Percentiles rank a stretch among this genome's conserved stretches.
phyloP scores from a whole-genome alignment of 2,888 invertebrate genomes.

The Phania funesta region DNA sequence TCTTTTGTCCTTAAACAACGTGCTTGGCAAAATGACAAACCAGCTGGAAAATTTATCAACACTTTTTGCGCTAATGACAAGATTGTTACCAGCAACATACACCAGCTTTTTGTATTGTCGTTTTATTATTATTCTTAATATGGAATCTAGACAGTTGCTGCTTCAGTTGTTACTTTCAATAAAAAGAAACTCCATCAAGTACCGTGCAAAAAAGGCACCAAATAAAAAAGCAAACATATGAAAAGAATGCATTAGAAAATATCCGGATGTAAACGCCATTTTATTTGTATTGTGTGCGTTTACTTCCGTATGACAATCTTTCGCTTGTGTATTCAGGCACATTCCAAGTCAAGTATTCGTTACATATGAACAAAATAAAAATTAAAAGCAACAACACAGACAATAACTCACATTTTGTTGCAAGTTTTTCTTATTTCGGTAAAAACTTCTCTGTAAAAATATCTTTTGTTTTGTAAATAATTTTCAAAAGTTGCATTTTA shows the following conservation, averaged over 20 bases:
- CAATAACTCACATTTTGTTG: no score
- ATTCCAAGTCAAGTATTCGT: no score
- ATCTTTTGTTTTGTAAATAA: background rate
- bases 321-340: no score
- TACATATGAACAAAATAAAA: no score
- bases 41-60: slow-evolving; percentile 25
- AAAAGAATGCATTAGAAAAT: slow-evolving; percentile 18
- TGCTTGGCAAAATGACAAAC: background rate
- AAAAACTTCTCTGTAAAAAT: slow-evolving; percentile 8
- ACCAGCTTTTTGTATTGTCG: background rate
- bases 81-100: background rate
- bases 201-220: background rate
- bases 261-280: slow-evolving; percentile 53
- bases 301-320: slow-evolving; percentile 21
- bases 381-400: no score
- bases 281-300: slow-evolving; percentile 15
- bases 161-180: background rate
- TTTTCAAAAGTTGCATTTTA: background rate
- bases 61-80: slow-evolving; percentile 1
- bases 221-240: background rate
- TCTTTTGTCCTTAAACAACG: background rate
- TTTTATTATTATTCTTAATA: slow-evolving; percentile 24
- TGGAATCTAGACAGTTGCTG: slow-evolving; percentile 10
- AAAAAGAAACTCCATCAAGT: background rate
- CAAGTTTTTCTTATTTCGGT: background rate